Conservation (phyloP, 92 coral and sea anemone genomes). For the Paramuricea clavata region DNA sequence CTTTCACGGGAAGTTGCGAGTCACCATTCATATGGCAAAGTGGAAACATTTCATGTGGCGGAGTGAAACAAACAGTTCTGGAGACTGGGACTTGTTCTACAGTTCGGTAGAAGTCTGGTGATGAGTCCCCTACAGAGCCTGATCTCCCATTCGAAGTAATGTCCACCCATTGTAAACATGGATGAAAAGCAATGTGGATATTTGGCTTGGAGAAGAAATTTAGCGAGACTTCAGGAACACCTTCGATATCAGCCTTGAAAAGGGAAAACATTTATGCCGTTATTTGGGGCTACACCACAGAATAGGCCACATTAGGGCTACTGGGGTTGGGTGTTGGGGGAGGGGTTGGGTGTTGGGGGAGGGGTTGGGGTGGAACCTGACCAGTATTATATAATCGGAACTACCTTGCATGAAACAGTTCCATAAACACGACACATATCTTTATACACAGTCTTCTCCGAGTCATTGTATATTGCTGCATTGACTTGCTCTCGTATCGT, state of each 20-base stretch:
- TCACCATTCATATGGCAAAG: slow-evolving; percentile 88
- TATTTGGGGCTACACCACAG: neutral
- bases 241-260: slow-evolving; percentile 91
- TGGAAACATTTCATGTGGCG: slow-evolving; percentile 85
- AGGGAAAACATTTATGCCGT: neutral
- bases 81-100: slow-evolving; percentile 72
- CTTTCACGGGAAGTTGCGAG: slow-evolving; percentile 81
- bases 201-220: slow-evolving; percentile 78
- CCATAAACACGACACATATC: slow-evolving; percentile 83
- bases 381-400: neutral
- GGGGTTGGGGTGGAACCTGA: neutral
- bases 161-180: slow-evolving; percentile 89
- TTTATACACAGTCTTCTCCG: slow-evolving; percentile 61
- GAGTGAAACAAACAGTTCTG: slow-evolving; percentile 83
- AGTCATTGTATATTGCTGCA: slow-evolving; percentile 69
- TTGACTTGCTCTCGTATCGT: slow-evolving; percentile 84
- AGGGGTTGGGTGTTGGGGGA: neutral
- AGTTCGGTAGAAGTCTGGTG: slow-evolving; percentile 65
- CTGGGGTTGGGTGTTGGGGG: too few species aligned
- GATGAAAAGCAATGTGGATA: slow-evolving; percentile 92
- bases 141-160: slow-evolving; percentile 65
- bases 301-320: too few species aligned
- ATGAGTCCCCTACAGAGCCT: slow-evolving; percentile 47
- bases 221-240: slow-evolving; percentile 87
- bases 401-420: slow-evolving; percentile 84